A percentile compares a stretch with the other conserved stretches of the same genome.
These are phyloP conservation scores for Pseudoatta argentina DNA, from an alignment of 1,140 invertebrate genomes.

Conservation along the genomic window DNA sequence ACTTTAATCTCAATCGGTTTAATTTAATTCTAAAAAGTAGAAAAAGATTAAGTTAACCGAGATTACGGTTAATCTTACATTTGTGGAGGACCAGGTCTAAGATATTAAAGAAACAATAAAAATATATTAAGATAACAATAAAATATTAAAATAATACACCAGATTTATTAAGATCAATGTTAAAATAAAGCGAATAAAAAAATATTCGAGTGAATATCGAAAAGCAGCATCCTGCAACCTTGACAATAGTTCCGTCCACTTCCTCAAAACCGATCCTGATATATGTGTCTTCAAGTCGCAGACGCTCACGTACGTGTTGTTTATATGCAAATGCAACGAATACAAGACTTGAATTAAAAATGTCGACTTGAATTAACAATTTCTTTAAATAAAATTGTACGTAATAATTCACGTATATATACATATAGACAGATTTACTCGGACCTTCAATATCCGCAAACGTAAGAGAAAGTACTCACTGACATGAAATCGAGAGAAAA, in stretches of 20 bases:
- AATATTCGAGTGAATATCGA: not conserved
- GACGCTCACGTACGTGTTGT: not conserved
- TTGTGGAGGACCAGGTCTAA: too few relatives aligned
- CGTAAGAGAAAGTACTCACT: not conserved
- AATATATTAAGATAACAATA: too few relatives aligned
- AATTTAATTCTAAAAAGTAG: too few relatives aligned
- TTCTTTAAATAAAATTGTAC: not conserved
- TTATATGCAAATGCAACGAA: constrained; percentile 36
- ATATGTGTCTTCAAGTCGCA: not conserved
- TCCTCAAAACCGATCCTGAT: not conserved
- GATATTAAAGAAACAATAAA: too few relatives aligned
- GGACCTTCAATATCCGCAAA: not conserved
- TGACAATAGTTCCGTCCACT: not conserved
- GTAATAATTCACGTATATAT: not conserved
- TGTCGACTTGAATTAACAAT: not conserved
- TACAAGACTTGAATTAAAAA: constrained; percentile 11
- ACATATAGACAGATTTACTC: too few relatives aligned
- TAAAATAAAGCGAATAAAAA: not conserved
- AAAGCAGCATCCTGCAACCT: not conserved
- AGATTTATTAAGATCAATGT: too few relatives aligned
- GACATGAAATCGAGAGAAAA: not conserved
- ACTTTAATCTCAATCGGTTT: too few relatives aligned
- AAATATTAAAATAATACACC: too few relatives aligned
- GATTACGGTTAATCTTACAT: too few relatives aligned
- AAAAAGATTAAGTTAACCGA: too few relatives aligned